Evolutionary conservation across 2,113 vertebrate genomes (phyloP).

Genomic region (Entomyzon cyanotis): DNA sequence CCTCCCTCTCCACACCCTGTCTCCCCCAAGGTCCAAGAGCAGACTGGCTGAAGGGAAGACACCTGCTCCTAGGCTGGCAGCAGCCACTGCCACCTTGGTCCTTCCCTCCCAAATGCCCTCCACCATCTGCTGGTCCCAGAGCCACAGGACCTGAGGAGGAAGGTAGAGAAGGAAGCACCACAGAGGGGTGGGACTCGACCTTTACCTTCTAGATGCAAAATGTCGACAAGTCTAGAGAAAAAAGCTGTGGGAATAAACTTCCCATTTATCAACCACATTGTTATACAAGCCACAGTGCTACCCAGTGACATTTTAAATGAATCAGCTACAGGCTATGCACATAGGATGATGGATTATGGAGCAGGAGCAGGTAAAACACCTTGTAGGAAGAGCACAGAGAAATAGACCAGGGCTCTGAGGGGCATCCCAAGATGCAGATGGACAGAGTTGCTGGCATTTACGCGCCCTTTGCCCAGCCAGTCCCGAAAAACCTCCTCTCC

Average conservation of each 20-base stretch:
- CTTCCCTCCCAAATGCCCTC: neutral
- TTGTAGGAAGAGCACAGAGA: neutral
- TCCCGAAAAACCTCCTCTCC: rapidly evolving
- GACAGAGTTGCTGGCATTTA: neutral
- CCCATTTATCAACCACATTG: slow-evolving; percentile 11
- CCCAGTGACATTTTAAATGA: slow-evolving; percentile 39
- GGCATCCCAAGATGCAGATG: neutral
- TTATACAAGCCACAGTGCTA: slow-evolving; percentile 19
- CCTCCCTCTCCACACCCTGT: neutral
- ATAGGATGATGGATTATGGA: neutral
- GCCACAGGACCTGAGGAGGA: neutral
- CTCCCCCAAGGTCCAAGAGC: rapidly evolving
- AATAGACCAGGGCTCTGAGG: neutral
- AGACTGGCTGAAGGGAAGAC: neutral
- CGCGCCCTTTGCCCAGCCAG: rapidly evolving
- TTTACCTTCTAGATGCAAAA: neutral
- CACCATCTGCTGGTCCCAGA: neutral
- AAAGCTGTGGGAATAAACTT: neutral
- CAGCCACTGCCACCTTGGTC: neutral
- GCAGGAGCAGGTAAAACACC: neutral
- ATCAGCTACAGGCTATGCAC: slow-evolving; percentile 1
- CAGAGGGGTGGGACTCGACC: rapidly evolving
- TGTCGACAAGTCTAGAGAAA: neutral
- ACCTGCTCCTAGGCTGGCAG: neutral
- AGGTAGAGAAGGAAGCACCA: neutral